These are phyloP conservation scores for Ooceraea biroi DNA, from an alignment of 1,140 invertebrate genomes.

Conservation along the genomic window DNA sequence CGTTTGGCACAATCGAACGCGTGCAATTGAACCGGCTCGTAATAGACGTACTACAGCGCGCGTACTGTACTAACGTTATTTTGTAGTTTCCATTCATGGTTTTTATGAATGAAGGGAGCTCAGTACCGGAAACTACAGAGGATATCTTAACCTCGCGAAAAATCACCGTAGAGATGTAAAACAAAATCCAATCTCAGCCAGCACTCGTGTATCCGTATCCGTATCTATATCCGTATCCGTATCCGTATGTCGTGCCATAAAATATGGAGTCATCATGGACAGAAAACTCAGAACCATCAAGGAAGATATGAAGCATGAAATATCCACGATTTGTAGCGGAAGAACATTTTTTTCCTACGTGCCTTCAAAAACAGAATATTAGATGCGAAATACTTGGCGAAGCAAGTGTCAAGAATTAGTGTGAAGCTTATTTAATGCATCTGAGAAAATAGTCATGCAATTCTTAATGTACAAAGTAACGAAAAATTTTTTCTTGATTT, in stretches of 20 bases:
- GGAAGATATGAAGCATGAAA: constrained; percentile 25
- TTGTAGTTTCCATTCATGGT: constrained; percentile 8
- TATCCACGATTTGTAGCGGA: background rate
- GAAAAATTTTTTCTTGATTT: too few species aligned
- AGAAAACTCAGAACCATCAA: background rate
- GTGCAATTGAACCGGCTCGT: background rate
- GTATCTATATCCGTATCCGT: constrained; percentile 13
- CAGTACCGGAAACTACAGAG: background rate
- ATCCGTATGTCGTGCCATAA: constrained; percentile 13
- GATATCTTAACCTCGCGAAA: background rate
- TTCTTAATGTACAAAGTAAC: too few species aligned
- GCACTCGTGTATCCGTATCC: background rate
- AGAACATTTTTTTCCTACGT: background rate
- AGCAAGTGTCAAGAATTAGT: too few species aligned
- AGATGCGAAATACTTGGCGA: too few species aligned
- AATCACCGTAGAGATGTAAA: constrained; percentile 40
- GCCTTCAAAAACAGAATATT: too few species aligned
- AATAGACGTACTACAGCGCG: background rate
- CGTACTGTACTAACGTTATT: background rate
- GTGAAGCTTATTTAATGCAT: too few species aligned
- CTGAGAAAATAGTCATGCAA: too few species aligned
- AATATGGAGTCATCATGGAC: background rate
- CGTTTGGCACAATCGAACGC: background rate
- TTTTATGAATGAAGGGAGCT: constrained; percentile 17
- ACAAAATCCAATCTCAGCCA: constrained; percentile 35